phyloP scores from a whole-genome alignment of 2,113 vertebrate species.

The Stegastes partitus region DNA sequence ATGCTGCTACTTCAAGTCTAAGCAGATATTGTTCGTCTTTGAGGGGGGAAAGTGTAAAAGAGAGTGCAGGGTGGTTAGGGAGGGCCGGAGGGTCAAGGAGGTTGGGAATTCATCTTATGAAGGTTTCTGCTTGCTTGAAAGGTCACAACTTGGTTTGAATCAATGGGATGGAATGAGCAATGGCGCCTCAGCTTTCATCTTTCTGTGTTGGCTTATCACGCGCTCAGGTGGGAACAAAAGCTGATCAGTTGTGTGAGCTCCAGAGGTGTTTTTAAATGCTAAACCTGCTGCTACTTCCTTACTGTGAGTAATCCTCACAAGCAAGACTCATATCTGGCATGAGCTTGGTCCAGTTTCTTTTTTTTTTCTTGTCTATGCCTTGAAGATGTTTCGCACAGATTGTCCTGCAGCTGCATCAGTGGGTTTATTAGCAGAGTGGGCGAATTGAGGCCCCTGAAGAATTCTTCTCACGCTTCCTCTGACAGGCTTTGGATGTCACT shows the following conservation, averaged over 20 bases:
- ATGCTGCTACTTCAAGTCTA: constrained; percentile 50
- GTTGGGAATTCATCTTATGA: constrained; percentile 53
- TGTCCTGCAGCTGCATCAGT: constrained; percentile 78
- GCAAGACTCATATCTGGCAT: constrained; percentile 3
- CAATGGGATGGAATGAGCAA: constrained; percentile 27
- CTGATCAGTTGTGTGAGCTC: constrained; percentile 27
- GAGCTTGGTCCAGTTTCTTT: constrained; percentile 14
- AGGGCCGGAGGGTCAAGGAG: constrained; percentile 29
- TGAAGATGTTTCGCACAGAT: constrained; percentile 66
- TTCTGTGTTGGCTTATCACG: constrained; percentile 32
- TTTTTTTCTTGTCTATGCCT: constrained; percentile 6
- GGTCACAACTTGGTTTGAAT: constrained; percentile 36
- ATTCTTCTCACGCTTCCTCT: constrained; percentile 73
- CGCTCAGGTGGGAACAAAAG: constrained; percentile 25
- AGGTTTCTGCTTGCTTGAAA: constrained; percentile 41
- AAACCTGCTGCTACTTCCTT: constrained; percentile 21
- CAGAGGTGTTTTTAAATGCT: constrained; percentile 43
- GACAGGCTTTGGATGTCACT: constrained; percentile 62
- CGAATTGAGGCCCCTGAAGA: constrained; percentile 49
- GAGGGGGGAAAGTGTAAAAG: constrained; percentile 27
- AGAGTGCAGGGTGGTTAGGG: constrained; percentile 2
- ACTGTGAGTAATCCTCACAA: constrained; percentile 3
- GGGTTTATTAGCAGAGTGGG: constrained; percentile 65
- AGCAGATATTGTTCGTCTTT: constrained; percentile 64
- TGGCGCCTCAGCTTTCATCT: constrained; percentile 26